Evolutionary conservation across 2,888 invertebrate genomes (phyloP).

Genomic region (Ferrisia virgata): DNA sequence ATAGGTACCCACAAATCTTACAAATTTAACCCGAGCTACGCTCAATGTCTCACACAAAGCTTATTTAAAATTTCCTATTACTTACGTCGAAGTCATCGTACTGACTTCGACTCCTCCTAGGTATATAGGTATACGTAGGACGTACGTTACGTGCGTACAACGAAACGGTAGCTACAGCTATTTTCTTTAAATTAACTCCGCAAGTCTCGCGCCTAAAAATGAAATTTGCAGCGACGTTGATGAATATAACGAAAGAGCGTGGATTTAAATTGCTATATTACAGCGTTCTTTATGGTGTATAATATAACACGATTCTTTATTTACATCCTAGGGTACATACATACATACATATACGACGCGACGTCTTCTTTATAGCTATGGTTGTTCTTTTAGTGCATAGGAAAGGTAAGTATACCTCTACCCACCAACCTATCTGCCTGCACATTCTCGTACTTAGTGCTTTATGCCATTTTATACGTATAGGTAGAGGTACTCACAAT

Average conservation of each 20-base stretch:
- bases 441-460: neutral
- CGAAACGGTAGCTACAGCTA: neutral
- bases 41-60: neutral
- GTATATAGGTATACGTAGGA: no score
- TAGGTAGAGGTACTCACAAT: no score
- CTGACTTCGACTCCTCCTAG: no score
- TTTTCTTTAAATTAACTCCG: slow-evolving; percentile 25
- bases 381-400: neutral
- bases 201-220: slow-evolving; percentile 12
- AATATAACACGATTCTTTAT: neutral
- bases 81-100: neutral
- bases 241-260: slow-evolving; percentile 24
- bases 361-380: neutral
- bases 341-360: no score
- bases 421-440: neutral
- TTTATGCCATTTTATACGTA: neutral
- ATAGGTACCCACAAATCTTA: neutral
- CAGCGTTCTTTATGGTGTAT: neutral
- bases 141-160: no score
- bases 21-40: neutral
- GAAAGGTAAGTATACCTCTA: no score
- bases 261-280: slow-evolving; percentile 27
- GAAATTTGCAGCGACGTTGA: slow-evolving; percentile 15
- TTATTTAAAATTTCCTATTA: slow-evolving; percentile 1
- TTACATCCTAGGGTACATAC: neutral